phyloP scores from a whole-genome alignment of 2,113 vertebrate species.

The Pitta sordida region DNA sequence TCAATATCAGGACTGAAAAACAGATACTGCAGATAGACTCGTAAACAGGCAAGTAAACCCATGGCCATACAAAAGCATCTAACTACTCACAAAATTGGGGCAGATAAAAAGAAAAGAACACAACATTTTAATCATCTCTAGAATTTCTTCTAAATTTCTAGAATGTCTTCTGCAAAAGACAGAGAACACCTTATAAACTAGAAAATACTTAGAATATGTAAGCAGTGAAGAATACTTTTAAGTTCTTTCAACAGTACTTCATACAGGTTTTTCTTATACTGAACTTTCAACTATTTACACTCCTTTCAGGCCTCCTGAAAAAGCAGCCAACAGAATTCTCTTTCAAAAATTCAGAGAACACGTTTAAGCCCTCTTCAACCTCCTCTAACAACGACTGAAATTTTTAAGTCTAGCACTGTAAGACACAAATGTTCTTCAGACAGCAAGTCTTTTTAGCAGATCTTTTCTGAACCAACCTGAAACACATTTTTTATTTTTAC shows the following conservation, averaged over 20 bases:
- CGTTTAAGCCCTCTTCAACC: not conserved
- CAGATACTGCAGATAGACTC: not conserved
- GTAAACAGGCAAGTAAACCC: not conserved
- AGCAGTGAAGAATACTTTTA: not conserved
- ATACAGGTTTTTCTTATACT: not conserved
- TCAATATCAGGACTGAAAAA: not conserved
- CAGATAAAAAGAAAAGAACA: not conserved
- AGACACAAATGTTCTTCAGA: not conserved
- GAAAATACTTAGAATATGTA: not conserved
- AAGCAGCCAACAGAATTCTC: not conserved
- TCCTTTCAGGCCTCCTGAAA: not conserved
- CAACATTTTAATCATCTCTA: not conserved
- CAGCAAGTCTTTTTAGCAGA: not conserved
- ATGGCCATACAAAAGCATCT: not conserved
- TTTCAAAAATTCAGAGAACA: not conserved
- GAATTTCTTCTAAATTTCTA: not conserved
- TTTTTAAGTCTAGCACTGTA: not conserved
- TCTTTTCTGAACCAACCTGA: not conserved
- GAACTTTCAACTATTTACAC: not conserved
- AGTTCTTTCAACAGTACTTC: not conserved
- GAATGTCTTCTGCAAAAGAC: not conserved
- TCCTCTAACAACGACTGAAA: not conserved
- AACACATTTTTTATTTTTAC: not conserved
- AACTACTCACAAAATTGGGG: not conserved
- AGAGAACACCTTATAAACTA: not conserved